Base-by-base conservation (phyloP, 2,888 invertebrate genomes). In the Hypolimnas misippus region DNA sequence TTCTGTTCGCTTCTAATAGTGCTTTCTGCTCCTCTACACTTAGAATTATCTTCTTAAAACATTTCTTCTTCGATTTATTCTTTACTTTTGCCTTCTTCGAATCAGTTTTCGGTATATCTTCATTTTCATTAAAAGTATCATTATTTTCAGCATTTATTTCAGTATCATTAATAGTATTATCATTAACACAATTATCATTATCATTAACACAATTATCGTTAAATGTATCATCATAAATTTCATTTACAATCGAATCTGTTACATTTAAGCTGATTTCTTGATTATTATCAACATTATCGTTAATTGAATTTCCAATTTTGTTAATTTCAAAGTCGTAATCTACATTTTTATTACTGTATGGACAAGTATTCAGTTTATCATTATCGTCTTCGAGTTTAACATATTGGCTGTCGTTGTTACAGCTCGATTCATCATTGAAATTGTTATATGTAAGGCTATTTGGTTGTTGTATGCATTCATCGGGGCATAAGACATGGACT, bases 21-120 rank as follows among this genome's bases (percentile, higher is more conserved):
- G 74, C 69, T 58, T 86, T 92, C 76, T 91, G 91, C 44, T 90
- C 83, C 77, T 89, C 84, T 62, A 79, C n/a, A 51, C 73, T 80
- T 0, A 89, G 70, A 8, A 77, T 55, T 51, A 84, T 78, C 76
- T 82, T 86, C 12, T 76, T 73, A 46, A 79, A 84, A 3, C 76
- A 72, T 46, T 75, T 81, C 7, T 72, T 80, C 19, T 66, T 70
- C 62, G 72, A 72, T 52, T 70, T 68, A 16, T 68, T 59, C 8
- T n/a, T n/a, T 38, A 38, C 35, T 38, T 35, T 42, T 42, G 56
- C 14, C 17, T 42, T 42, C 10, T 16, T 42, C 16, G n/a, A 4
- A 17, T 42, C 17, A 10, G 7, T 17, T 42, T 38, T n/a, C 10
- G 12, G n/a, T 38, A 38, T n/a, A 4, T 62, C 58, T 55, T 6